phyloP scores from a whole-genome alignment of 2,113 vertebrate species.

The Oreochromis niloticus region DNA sequence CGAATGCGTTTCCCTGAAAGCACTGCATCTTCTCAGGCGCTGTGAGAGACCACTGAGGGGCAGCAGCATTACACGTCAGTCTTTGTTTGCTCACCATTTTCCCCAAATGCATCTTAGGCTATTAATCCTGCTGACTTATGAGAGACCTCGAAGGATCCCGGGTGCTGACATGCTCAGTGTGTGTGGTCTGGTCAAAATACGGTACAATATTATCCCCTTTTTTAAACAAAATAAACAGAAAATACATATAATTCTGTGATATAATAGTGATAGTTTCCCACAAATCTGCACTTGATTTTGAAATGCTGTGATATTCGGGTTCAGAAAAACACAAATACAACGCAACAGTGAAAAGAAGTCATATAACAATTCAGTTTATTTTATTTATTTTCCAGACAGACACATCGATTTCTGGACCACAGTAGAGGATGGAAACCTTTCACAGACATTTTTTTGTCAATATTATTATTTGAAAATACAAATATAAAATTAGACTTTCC shows the following conservation, averaged over 20 bases:
- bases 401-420: slow-evolving; percentile 99
- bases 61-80: slow-evolving; percentile 50
- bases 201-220: not conserved
- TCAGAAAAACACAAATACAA: slow-evolving; percentile 23
- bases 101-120: not conserved
- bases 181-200: not conserved
- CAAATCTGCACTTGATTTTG: not conserved
- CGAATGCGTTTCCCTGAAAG: not conserved
- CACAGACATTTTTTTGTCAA: slow-evolving; percentile 91
- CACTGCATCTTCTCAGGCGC: not conserved
- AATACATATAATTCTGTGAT: not conserved
- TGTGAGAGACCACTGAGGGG: slow-evolving; percentile 52
- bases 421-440: slow-evolving; percentile 99
- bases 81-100: not conserved
- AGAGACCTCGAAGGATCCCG: slow-evolving; percentile 31
- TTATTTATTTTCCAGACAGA: slow-evolving; percentile 95
- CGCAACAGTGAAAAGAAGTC: slow-evolving; percentile 53
- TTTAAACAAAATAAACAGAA: not conserved
- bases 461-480: slow-evolving; percentile 99
- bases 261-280: not conserved
- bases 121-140: slow-evolving; percentile 47
- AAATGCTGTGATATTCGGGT: not conserved
- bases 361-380: slow-evolving; percentile 91
- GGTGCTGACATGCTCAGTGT: not conserved
- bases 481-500: slow-evolving; percentile 99